phyloP scores from a whole-genome alignment of 2,797 vertebrate genomes.

The Podarcis siculus region DNA sequence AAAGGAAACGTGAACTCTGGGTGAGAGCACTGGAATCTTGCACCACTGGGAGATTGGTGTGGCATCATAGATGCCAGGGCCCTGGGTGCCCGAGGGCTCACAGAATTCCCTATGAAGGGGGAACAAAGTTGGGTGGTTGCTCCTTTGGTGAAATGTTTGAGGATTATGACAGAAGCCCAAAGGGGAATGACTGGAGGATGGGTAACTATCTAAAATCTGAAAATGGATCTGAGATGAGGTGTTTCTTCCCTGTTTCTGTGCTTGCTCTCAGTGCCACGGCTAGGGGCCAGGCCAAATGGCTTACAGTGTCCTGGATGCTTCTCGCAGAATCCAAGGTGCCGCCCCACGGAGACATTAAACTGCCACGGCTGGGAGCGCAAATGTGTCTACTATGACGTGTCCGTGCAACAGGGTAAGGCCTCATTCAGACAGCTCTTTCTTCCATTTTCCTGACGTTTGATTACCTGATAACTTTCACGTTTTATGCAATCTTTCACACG shows the following conservation, averaged over 20 bases:
- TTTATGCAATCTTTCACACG: too few relatives aligned
- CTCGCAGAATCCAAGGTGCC: neutral
- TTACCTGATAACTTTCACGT: too few relatives aligned
- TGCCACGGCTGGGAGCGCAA: neutral
- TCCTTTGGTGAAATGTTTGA: neutral
- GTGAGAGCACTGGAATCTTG: too few relatives aligned
- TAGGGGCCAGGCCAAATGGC: neutral
- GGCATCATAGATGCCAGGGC: too few relatives aligned
- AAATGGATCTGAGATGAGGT: neutral
- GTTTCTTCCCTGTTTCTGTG: neutral
- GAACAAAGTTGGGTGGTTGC: neutral
- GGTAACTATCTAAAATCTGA: too few relatives aligned
- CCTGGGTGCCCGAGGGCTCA: too few relatives aligned
- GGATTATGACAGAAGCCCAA: neutral
- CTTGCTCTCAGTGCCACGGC: neutral
- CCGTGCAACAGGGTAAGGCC: neutral
- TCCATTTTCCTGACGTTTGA: too few relatives aligned
- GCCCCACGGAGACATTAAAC: neutral
- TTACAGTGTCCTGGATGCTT: slow-evolving; percentile 7
- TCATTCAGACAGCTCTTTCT: too few relatives aligned
- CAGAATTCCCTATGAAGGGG: too few relatives aligned
- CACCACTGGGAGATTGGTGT: too few relatives aligned
- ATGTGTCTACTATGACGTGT: slow-evolving; percentile 1
- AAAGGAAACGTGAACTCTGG: too few relatives aligned
- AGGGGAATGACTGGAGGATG: neutral